Conservation (phyloP, 2,797 vertebrate species). For the Melopsittacus undulatus region DNA sequence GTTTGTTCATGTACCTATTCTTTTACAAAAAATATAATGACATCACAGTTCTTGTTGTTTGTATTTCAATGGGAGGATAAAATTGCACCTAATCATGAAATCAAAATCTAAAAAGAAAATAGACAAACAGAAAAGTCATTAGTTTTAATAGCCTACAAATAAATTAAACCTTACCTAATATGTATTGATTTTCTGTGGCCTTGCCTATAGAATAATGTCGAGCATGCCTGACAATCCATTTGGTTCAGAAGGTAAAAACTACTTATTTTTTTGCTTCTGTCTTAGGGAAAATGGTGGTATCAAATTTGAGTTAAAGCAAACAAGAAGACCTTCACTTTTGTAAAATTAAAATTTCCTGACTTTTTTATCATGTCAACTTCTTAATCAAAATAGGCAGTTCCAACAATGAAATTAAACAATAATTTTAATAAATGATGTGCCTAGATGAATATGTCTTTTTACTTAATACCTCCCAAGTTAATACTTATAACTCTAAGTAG, state of each 20-base stretch:
- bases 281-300: conserved; percentile 58
- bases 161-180: conserved; percentile 83
- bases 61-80: conserved; percentile 51
- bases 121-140: conserved; percentile 78
- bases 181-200: conserved; percentile 80
- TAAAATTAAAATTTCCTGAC: conserved; percentile 37
- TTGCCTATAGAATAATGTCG: conserved; percentile 80
- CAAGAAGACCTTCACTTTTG: not conserved
- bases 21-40: conserved; percentile 4
- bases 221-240: conserved; percentile 77
- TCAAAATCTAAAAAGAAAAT: conserved; percentile 74
- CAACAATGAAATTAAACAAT: not conserved
- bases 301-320: conserved; percentile 29
- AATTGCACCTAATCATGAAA: conserved; percentile 62
- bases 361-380: not conserved
- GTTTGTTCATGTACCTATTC: not conserved
- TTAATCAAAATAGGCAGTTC: conserved; percentile 29
- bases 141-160: conserved; percentile 80
- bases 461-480: not conserved
- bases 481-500: not conserved
- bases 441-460: not conserved
- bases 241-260: conserved; percentile 76
- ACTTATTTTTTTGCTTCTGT: conserved; percentile 71
- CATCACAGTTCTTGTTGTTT: conserved; percentile 39
- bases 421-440: not conserved